Conservation (phyloP, 2,797 vertebrate species). For the Anas acuta region DNA sequence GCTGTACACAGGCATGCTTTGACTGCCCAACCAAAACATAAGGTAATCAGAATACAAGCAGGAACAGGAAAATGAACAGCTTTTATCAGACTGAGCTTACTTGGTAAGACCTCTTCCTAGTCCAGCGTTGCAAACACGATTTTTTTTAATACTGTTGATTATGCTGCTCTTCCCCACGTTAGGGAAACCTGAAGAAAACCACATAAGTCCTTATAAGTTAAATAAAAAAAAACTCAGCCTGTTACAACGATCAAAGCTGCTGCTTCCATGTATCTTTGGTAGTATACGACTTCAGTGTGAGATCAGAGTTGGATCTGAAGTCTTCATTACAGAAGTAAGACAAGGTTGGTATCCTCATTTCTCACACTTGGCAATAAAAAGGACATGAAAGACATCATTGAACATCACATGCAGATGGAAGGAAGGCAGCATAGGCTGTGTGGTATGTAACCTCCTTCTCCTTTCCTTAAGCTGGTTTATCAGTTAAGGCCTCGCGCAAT, state of each 20-base stretch:
- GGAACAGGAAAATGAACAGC: background rate
- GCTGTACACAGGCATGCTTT: background rate
- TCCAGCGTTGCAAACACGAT: conserved; percentile 84
- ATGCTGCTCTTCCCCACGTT: conserved; percentile 98
- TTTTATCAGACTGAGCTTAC: conserved; percentile 76
- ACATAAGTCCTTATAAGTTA: background rate
- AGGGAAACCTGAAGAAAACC: conserved; percentile 86
- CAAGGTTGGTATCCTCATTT: conserved; percentile 71
- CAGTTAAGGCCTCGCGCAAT: background rate
- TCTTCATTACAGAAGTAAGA: conserved; percentile 75
- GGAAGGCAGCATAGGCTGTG: background rate
- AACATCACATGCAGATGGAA: background rate
- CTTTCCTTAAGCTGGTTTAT: background rate
- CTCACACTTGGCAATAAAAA: conserved; percentile 44
- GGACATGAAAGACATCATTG: background rate
- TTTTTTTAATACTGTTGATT: conserved; percentile 91
- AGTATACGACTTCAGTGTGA: conserved; percentile 17
- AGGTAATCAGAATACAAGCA: background rate
- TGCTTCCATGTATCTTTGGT: background rate
- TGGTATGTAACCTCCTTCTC: background rate
- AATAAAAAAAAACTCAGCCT: background rate
- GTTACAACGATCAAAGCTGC: background rate
- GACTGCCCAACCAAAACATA: background rate
- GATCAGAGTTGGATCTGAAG: conserved; percentile 82
- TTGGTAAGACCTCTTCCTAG: conserved; percentile 89